A percentile compares a stretch with the other conserved stretches of the same genome.
These are phyloP conservation scores for Sylvicola cinctus DNA, from an alignment of 2,888 invertebrate species.

Conservation along the genomic window DNA sequence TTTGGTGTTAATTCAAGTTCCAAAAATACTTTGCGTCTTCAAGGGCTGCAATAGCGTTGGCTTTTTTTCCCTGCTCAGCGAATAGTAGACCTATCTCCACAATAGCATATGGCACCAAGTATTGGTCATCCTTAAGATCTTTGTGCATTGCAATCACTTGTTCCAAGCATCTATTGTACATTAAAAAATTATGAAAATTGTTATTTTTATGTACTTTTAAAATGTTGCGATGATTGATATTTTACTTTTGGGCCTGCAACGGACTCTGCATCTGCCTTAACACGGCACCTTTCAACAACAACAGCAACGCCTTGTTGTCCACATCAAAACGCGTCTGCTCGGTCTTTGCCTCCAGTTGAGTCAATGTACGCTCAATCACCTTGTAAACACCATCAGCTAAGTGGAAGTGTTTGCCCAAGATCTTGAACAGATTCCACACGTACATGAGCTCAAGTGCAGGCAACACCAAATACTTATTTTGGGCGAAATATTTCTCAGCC, in stretches of 20 bases:
- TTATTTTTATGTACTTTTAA: no score
- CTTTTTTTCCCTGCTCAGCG: constrained; percentile 42
- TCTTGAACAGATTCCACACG: constrained; percentile 80
- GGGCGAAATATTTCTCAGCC: constrained; percentile 54
- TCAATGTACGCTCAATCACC: constrained; percentile 33
- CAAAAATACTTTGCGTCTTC: constrained; percentile 57
- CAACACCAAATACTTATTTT: constrained; percentile 49
- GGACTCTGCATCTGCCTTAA: constrained; percentile 58
- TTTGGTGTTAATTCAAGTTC: no score
- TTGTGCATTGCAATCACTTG: constrained; percentile 34
- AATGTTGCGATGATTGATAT: constrained; percentile 7
- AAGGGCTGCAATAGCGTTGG: constrained; percentile 46
- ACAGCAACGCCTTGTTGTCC: constrained; percentile 55
- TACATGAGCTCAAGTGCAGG: constrained; percentile 79
- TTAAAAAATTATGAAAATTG: background rate
- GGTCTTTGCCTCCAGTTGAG: constrained; percentile 13
- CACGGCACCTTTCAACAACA: constrained; percentile 66
- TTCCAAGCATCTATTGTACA: constrained; percentile 12
- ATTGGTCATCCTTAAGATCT: constrained; percentile 60
- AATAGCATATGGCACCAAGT: constrained; percentile 65
- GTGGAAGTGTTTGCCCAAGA: constrained; percentile 48
- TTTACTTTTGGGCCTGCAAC: constrained; percentile 53
- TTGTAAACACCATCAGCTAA: constrained; percentile 39
- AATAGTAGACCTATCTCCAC: constrained; percentile 71
- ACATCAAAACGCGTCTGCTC: constrained; percentile 26